These are phyloP conservation scores for Delia radicum DNA, from an alignment of 1,140 invertebrate genomes.

Conservation along the genomic window DNA sequence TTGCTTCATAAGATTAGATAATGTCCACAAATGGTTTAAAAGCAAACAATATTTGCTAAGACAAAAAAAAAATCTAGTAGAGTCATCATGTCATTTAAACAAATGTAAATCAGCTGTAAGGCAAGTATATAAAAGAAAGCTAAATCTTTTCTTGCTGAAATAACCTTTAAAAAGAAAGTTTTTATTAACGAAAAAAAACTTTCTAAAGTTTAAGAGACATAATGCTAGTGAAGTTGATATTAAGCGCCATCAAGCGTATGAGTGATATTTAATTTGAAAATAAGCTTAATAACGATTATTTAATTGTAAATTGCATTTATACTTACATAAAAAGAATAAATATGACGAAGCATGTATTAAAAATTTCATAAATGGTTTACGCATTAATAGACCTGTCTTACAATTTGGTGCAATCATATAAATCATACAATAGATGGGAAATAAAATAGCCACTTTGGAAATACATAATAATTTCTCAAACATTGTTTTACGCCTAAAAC, in stretches of 20 bases:
- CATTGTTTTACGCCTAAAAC: conserved; percentile 76
- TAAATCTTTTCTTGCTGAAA: no score
- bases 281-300: background rate
- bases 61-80: background rate
- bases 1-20: conserved; percentile 26
- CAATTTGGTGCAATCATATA: conserved; percentile 81
- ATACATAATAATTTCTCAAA: conserved; percentile 71
- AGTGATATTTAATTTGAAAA: background rate
- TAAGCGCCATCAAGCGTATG: no score
- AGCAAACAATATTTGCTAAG: background rate
- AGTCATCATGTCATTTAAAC: conserved; percentile 18
- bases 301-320: background rate
- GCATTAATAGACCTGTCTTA: conserved; percentile 73
- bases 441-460: conserved; percentile 73
- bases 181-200: background rate
- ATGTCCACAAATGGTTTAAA: conserved; percentile 26
- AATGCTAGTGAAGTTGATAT: background rate
- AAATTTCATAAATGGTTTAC: conserved; percentile 94
- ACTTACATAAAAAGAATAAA: conserved; percentile 84
- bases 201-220: background rate
- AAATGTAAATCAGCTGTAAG: background rate
- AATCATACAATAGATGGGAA: conserved; percentile 80
- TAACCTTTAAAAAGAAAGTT: no score
- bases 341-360: conserved; percentile 89
- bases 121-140: no score